Conservation (phyloP, 2,888 invertebrate genomes). For the Halictus quadricinctus region DNA sequence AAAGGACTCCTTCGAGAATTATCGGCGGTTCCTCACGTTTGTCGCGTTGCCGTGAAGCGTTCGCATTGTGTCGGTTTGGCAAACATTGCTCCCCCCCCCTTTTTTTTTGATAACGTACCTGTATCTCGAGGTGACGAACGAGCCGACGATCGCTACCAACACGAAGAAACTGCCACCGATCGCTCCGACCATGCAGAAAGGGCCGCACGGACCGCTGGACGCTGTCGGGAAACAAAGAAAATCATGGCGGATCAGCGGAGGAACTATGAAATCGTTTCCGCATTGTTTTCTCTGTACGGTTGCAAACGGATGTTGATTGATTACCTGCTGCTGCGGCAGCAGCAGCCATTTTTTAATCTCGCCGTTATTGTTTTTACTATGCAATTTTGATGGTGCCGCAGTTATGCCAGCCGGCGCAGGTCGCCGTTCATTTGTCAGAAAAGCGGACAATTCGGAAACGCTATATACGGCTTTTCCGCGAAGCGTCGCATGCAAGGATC, state of each 20-base stretch:
- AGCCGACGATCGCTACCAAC: conserved; percentile 74
- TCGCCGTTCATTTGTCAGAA: background rate
- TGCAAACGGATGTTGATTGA: background rate
- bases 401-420: background rate
- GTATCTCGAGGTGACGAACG: conserved; percentile 76
- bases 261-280: background rate
- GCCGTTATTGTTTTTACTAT: conserved; percentile 1
- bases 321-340: background rate
- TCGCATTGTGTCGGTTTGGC: background rate
- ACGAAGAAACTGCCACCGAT: conserved; percentile 81
- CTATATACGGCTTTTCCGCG: background rate
- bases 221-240: too few species aligned
- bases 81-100: conserved; percentile 4
- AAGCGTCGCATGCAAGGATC: background rate
- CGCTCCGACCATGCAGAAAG: conserved; percentile 82
- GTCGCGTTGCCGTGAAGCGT: conserved; percentile 28
- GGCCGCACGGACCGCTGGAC: conserved; percentile 80
- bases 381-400: background rate
- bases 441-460: background rate
- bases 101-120: conserved; percentile 65
- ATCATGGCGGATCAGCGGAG: background rate
- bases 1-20: conserved; percentile 42
- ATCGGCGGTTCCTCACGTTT: conserved; percentile 53
- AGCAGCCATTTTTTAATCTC: background rate
- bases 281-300: background rate